Evolutionary conservation across 2,113 vertebrate species (phyloP).

Genomic region (Calidris pugnax): DNA sequence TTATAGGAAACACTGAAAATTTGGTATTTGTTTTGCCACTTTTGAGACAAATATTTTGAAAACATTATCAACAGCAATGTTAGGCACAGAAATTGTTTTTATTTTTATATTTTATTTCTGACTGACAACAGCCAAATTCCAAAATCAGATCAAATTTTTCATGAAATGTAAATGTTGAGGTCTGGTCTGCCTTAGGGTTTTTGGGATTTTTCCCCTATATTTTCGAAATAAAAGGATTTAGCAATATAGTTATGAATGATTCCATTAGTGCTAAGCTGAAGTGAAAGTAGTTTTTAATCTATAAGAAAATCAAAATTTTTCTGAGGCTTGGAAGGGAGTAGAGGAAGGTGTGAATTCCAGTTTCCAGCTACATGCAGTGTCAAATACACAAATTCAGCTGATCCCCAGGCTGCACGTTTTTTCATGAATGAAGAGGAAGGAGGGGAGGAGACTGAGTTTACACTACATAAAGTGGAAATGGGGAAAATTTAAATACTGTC

Average conservation of each 20-base stretch:
- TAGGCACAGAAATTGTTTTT: conserved; percentile 57
- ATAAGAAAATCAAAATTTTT: conserved; percentile 22
- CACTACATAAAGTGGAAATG: not conserved
- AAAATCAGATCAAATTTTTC: conserved; percentile 61
- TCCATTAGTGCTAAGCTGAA: conserved; percentile 42
- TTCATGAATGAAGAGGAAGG: not conserved
- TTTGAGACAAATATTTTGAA: conserved; percentile 69
- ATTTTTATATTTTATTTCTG: conserved; percentile 64
- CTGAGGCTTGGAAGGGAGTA: not conserved
- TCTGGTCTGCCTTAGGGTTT: conserved; percentile 70
- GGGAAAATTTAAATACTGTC: not conserved
- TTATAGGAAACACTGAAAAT: conserved; percentile 12
- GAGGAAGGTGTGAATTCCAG: conserved; percentile 20
- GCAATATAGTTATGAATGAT: conserved; percentile 38
- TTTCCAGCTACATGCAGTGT: not conserved
- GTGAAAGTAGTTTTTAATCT: conserved; percentile 40
- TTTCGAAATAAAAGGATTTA: conserved; percentile 38
- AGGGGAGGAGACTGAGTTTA: not conserved
- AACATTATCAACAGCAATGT: conserved; percentile 55
- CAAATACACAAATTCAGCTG: not conserved
- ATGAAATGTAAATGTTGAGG: conserved; percentile 62
- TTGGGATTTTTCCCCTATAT: conserved; percentile 58
- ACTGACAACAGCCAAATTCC: conserved; percentile 63
- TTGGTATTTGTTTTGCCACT: conserved; percentile 54
- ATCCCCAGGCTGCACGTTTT: not conserved